Evolutionary conservation across 2,888 invertebrate genomes (phyloP), one percentile per base, ranked within the genome.

Genomic region (Hydraecia micacea): DNA sequence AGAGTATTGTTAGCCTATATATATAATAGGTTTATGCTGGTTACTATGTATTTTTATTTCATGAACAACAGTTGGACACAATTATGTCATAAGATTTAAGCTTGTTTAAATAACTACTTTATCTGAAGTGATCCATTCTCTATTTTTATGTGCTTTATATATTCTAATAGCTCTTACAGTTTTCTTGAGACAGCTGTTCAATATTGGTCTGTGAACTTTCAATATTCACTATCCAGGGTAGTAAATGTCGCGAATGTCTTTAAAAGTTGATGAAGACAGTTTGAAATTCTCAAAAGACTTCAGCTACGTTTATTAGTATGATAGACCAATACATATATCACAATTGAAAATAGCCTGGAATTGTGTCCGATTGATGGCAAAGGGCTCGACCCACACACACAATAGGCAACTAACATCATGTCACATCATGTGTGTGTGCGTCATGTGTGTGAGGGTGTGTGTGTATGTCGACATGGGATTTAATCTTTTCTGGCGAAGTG

Each of bases 231-330:
- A 32, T 36, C 46, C 15, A 28, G 13, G 8, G 13, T 60, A 58
- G 5, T 42, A 58, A 60, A 55, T 42, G 11, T 21, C 42, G 15
- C 28, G 5, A 58, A 13, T 4, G 18, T 36, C 11, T 25, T 46
- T 62, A 25, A 62, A 62, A 63, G 32, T 25, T 46, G 21, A 71
- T 36, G 32, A 63, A 72, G 72, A 62, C 46, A 73, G 11, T 63
- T 60, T 63, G n/a, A 32, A 72, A 32, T 36, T 36, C 1, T 18
- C 18, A 18, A 42, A 67, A 28, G n/a, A 42, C 9, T 8, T 21
- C 21, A 32, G 32, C 32, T 21, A 21, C 4, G 8, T 18, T 32
- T 62, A 32, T 28, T 60, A 28, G 2, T 28, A 28, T 60, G 15
- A 28, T 58, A 58, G n/a, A n/a, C 28, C 6, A 60, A 60, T 28